phyloP scores from a whole-genome alignment of 2,113 vertebrate species.

The Trogon melanurus region DNA sequence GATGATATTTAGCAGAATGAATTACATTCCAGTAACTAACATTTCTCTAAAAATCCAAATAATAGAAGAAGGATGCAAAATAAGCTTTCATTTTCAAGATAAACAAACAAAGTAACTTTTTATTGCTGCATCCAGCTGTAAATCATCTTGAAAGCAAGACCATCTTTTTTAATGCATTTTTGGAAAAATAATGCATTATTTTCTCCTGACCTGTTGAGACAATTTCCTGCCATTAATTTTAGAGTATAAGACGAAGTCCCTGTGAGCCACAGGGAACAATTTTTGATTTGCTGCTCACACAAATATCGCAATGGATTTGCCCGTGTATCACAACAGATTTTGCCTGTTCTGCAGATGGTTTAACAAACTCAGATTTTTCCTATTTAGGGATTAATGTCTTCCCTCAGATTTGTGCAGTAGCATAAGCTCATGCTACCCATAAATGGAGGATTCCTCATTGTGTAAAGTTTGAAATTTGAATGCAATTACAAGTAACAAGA shows the following conservation, averaged over 20 bases:
- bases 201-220: slow-evolving; percentile 52
- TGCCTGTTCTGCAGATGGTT: neutral
- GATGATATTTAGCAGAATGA: slow-evolving; percentile 22
- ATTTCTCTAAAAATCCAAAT: slow-evolving; percentile 38
- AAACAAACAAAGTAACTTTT: slow-evolving; percentile 61
- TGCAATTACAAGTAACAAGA: slow-evolving; percentile 18
- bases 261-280: neutral
- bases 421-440: neutral
- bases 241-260: neutral
- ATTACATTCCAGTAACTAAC: slow-evolving; percentile 19
- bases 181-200: slow-evolving; percentile 56
- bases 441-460: neutral
- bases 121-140: slow-evolving; percentile 54
- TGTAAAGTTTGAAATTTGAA: neutral
- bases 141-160: slow-evolving; percentile 60
- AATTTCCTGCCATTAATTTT: slow-evolving; percentile 52
- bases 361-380: neutral
- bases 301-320: neutral
- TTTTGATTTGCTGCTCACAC: neutral
- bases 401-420: neutral
- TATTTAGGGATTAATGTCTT: neutral
- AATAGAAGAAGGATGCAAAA: slow-evolving; percentile 33
- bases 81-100: slow-evolving; percentile 66
- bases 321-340: neutral
- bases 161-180: slow-evolving; percentile 59